Evolutionary conservation across 1,140 invertebrate species (phyloP).

Genomic region (Helicoverpa zea): DNA sequence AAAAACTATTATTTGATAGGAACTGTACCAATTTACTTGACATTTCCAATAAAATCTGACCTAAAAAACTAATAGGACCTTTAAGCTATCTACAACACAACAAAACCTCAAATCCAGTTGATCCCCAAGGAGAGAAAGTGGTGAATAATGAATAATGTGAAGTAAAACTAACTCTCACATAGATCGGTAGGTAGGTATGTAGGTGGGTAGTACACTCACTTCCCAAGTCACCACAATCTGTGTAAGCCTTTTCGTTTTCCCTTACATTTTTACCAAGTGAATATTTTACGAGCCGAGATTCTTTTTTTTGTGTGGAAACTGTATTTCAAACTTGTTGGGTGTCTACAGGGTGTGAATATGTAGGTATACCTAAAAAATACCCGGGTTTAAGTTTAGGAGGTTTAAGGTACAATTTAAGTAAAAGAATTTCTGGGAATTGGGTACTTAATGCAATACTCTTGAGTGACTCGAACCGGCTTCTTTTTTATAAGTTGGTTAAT

Average conservation of each 20-base stretch:
- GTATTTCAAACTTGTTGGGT: constrained; percentile 6
- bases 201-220: not conserved
- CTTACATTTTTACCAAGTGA: constrained; percentile 33
- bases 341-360: constrained; percentile 5
- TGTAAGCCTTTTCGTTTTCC: constrained; percentile 23
- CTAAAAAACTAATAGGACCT: no score
- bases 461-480: no score
- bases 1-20: no score
- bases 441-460: no score
- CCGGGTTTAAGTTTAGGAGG: no score
- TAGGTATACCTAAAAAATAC: not conserved
- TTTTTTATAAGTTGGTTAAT: no score
- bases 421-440: no score
- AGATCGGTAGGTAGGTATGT: not conserved
- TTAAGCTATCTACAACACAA: not conserved
- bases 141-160: constrained; percentile 20
- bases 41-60: no score
- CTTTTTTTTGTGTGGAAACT: constrained; percentile 12
- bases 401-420: no score
- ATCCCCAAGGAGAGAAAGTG: not conserved
- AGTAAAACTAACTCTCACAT: constrained; percentile 5
- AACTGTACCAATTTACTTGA: no score
- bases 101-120: not conserved
- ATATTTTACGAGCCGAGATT: constrained; percentile 42
- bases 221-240: constrained; percentile 20